Evolutionary conservation across 2,797 vertebrate genomes (phyloP), one percentile per base, ranked within the genome.

Genomic region (Tiaroga cobitis): DNA sequence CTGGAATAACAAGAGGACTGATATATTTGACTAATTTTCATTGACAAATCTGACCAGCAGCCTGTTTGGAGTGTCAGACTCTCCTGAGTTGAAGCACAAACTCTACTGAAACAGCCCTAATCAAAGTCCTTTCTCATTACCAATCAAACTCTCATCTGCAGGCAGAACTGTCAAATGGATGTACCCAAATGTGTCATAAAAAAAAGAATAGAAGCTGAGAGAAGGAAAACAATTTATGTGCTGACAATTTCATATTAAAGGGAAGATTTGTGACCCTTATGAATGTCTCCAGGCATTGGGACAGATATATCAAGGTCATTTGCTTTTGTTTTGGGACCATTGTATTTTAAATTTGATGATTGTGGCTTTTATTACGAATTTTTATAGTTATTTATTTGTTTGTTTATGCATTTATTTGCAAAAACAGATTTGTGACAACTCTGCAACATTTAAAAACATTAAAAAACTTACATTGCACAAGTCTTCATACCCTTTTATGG

Each of bases 1-100:
- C 89, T 90, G 82, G 88, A 89, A 92, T 77, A 69, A 90, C 87
- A 82, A 86, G 88, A 81, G 9, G 43, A 29, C 32, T 86, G 87
- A 78, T 90, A 85, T 78, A 85, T 90, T 83, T 91, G 91, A 90
- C 90, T 88, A 13, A 56, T 81, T 81, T 70, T 61, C 59, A 83
- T 81, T 89, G 85, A 81, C 81, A 86, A 84, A 85, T 65, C 84
- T 87, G 80, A 84, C 85, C 84, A 87, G 80, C 76, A 73, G 82
- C 59, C 56, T 78, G 82, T 86, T 74, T 73, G 74, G 72, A 85
- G 70, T 61, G 65, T 85, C 83, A 84, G 49, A 85, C 63, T 72
- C 49, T 76, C 49, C 81, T 80, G 32, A 67, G 32, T 59, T 65
- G 41, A 76, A 51, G 43, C 51, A 78, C 34, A 68, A 70, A 59